Evolutionary conservation across 2,797 vertebrate species (phyloP), one percentile per base, ranked within the genome.

Genomic region (Notamacropus eugenii): DNA sequence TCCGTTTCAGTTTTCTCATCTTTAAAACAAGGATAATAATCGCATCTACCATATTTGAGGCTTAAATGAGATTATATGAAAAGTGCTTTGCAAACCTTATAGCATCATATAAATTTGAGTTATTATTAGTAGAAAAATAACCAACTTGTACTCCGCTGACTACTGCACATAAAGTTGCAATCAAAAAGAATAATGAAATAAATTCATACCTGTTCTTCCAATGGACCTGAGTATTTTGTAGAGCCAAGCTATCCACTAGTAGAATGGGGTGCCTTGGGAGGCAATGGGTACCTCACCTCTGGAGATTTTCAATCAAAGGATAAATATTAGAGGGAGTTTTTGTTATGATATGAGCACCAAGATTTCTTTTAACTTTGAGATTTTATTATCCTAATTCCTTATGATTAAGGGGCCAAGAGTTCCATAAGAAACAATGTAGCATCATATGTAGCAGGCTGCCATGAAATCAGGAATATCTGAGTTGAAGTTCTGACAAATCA

Each of bases 121-220:
- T 67, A 67, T 67, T n/a, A 67, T 62, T 94, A 95, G 90, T 95
- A 74, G 92, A 96, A 97, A 97, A 97, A 98, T 95, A 97, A 92
- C 0, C 0, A 96, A 92, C 46, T n/a, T 55, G 62, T 92, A 58
- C 40, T 96, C 97, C 54, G 94, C 27, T 94, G 27, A 74, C 58
- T 93, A 50, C 67, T 34, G 10, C 31, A 95, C 92, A 96, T 94
- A 96, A 94, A 94, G 98, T 31, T 19, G 13, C 97, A 98, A 96
- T 91, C 1, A 97, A 96, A 97, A 97, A 96, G 93, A 97, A 96
- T 95, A 92, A 54, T 94, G 62, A 91, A 87, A 96, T 92, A 91
- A 91, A 96, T 67, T 90, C 94, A 92, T 96, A 92, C 93, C 10
- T 96, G 0, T n/a, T 95, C 59, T 50, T 97, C 95, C 96, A 93